Conservation (phyloP, 2,888 invertebrate genomes). For the Hypomecis atomaria region DNA sequence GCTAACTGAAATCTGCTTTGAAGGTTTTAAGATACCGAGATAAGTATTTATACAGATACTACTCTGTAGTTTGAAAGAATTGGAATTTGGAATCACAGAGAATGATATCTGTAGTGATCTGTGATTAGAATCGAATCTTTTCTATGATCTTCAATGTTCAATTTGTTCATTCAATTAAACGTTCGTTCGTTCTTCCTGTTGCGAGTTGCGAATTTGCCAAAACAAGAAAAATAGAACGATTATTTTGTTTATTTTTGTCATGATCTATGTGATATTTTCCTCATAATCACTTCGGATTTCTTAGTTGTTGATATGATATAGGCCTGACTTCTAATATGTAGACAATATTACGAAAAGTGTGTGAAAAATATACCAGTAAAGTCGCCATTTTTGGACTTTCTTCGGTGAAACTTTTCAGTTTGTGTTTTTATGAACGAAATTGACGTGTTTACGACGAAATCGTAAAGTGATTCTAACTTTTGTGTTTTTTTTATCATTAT, state of each 20-base stretch:
- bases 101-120: too few relatives aligned
- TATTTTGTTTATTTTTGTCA: slow-evolving; percentile 31
- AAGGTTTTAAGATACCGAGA: too few relatives aligned
- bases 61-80: too few relatives aligned
- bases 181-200: slow-evolving; percentile 18
- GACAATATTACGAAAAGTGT: background rate
- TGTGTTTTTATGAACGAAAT: slow-evolving; percentile 42
- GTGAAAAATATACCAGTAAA: slow-evolving; percentile 40
- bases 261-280: slow-evolving; percentile 14
- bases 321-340: slow-evolving; percentile 2
- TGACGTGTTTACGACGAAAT: slow-evolving; percentile 36
- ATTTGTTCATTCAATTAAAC: background rate
- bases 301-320: background rate
- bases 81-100: too few relatives aligned
- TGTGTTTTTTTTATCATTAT: slow-evolving; percentile 31
- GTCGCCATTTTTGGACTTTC: slow-evolving; percentile 62
- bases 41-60: too few relatives aligned
- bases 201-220: slow-evolving; percentile 38
- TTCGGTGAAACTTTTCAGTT: slow-evolving; percentile 54
- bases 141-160: background rate
- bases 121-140: background rate
- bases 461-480: slow-evolving; percentile 32
- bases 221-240: slow-evolving; percentile 14
- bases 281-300: slow-evolving; percentile 13
- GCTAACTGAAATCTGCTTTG: too few relatives aligned